Percentiles rank a stretch among this genome's conserved stretches.
phyloP scores from a whole-genome alignment of 2,797 vertebrate genomes.

The Anabas testudineus region DNA sequence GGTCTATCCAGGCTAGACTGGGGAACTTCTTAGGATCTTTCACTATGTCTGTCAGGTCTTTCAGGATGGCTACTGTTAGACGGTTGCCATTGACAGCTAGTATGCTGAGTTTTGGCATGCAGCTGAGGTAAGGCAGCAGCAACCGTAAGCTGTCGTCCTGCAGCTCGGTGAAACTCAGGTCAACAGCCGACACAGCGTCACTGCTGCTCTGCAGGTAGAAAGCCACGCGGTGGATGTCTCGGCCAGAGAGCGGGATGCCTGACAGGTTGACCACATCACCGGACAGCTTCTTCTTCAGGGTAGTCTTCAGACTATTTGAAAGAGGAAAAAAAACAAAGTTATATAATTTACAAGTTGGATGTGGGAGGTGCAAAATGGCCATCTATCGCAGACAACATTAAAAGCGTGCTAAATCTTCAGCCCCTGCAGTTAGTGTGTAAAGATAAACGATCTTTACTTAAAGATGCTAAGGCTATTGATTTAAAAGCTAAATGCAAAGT shows the following conservation, averaged over 20 bases:
- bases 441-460: constrained; percentile 47
- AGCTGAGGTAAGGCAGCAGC: constrained; percentile 87
- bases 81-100: constrained; percentile 91
- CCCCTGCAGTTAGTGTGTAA: constrained; percentile 5
- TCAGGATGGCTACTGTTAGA: constrained; percentile 84
- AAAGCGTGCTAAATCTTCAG: constrained; percentile 7
- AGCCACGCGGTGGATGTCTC: constrained; percentile 86
- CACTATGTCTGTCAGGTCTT: constrained; percentile 88
- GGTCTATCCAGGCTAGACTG: constrained; percentile 90
- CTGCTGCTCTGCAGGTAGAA: constrained; percentile 88
- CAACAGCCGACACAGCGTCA: constrained; percentile 85
- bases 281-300: constrained; percentile 87
- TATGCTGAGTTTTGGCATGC: constrained; percentile 86
- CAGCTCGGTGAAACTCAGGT: constrained; percentile 93
- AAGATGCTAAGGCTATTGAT: constrained; percentile 59
- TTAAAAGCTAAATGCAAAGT: constrained; percentile 47
- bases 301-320: constrained; percentile 86
- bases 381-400: constrained; percentile 9
- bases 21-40: constrained; percentile 90
- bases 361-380: constrained; percentile 1
- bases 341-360: background rate
- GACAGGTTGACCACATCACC: constrained; percentile 89
- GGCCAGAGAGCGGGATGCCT: constrained; percentile 84
- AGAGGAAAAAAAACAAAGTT: constrained; percentile 21
- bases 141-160: constrained; percentile 85